Conservation (phyloP, 2,113 vertebrate genomes). For the Cyrtonyx montezumae region DNA sequence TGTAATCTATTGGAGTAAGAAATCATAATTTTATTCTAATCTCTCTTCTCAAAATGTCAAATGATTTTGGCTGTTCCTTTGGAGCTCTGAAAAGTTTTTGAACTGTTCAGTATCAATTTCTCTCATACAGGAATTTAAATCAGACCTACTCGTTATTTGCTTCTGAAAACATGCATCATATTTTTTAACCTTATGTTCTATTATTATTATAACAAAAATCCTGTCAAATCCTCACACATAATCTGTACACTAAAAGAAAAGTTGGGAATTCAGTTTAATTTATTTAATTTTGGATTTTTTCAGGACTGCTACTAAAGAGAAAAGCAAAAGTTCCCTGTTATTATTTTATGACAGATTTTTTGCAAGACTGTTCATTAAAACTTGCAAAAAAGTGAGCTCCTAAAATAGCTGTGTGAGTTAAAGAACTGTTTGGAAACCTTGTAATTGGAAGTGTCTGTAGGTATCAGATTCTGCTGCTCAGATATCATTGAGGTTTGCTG, state of each 20-base stretch:
- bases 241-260: not conserved
- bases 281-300: not conserved
- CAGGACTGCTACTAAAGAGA: not conserved
- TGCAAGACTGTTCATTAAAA: not conserved
- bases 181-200: not conserved
- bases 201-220: not conserved
- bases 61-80: not conserved
- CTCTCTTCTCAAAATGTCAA: not conserved
- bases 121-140: not conserved
- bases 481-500: slow-evolving; percentile 29
- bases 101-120: not conserved
- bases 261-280: not conserved
- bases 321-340: not conserved
- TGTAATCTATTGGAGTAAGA: not conserved
- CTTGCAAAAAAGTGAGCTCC: not conserved
- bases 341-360: not conserved
- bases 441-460: slow-evolving; percentile 44
- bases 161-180: not conserved
- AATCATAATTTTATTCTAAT: not conserved
- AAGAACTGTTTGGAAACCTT: slow-evolving; percentile 13
- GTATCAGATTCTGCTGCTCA: slow-evolving; percentile 27
- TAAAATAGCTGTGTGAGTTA: not conserved
- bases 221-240: not conserved
- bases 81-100: not conserved
- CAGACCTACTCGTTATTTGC: not conserved